Percentiles rank a stretch among this genome's conserved stretches.
Evolutionary conservation across 1,140 invertebrate species (phyloP).

Genomic region (Uloborus diversus): DNA sequence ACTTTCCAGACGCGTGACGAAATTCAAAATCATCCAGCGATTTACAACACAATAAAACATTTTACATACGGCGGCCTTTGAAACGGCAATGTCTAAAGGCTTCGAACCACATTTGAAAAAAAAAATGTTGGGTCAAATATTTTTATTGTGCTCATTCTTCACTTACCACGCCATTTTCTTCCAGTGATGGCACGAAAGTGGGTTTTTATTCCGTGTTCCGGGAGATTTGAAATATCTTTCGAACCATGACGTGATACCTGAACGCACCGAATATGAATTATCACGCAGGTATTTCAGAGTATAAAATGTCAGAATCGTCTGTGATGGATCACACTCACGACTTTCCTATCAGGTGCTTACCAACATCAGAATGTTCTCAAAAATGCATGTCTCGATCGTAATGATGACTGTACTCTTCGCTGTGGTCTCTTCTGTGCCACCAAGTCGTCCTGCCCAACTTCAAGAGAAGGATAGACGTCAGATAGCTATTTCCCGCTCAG

Average conservation of each 20-base stretch:
- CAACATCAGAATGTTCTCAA: neutral
- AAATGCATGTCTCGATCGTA: neutral
- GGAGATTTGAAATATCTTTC: neutral
- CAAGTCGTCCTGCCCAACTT: neutral
- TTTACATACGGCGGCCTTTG: no score
- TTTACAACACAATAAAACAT: neutral
- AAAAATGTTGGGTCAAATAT: neutral
- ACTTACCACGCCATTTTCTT: neutral
- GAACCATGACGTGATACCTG: neutral
- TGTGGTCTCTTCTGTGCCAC: neutral
- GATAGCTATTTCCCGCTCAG: neutral
- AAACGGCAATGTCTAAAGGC: neutral
- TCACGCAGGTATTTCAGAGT: neutral
- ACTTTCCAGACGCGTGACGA: neutral
- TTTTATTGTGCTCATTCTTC: neutral
- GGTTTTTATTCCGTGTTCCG: neutral
- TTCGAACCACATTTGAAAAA: neutral
- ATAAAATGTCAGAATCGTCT: neutral
- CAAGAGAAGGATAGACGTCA: neutral
- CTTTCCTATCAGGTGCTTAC: no score
- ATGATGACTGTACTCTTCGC: neutral
- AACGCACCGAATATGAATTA: neutral
- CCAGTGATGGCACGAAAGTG: neutral
- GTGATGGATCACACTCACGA: neutral
- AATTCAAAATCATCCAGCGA: neutral